Conservation (phyloP, 2,113 vertebrate species). For the Trochalopteron elliotii region DNA sequence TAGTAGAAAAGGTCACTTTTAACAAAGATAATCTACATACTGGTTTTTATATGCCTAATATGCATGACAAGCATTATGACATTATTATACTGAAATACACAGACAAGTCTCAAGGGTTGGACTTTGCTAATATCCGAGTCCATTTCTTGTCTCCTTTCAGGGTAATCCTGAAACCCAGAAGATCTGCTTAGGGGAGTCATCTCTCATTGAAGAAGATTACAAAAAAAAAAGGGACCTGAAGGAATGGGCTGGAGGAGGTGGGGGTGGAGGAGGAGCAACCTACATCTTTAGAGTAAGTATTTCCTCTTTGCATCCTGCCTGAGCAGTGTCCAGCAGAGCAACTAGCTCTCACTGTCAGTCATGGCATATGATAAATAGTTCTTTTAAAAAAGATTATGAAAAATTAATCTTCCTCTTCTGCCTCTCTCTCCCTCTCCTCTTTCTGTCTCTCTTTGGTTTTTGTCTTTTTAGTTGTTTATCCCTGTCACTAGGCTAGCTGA, state of each 20-base stretch:
- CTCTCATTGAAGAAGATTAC: slow-evolving; percentile 82
- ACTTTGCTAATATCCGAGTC: not conserved
- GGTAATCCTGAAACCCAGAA: slow-evolving; percentile 79
- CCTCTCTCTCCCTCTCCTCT: not conserved
- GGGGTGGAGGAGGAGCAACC: slow-evolving; percentile 88
- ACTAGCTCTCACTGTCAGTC: not conserved
- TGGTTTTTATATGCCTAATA: not conserved
- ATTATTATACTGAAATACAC: not conserved
- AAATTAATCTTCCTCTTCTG: not conserved
- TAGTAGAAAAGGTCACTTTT: not conserved
- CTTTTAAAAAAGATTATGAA: not conserved
- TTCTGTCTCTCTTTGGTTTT: not conserved
- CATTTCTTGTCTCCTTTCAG: slow-evolving; percentile 49
- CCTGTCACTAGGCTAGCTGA: not conserved
- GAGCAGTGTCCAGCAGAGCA: not conserved
- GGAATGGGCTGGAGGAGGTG: slow-evolving; percentile 87
- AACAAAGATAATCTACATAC: not conserved
- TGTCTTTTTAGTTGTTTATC: not conserved
- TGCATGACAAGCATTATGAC: not conserved
- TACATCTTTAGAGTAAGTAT: slow-evolving; percentile 82
- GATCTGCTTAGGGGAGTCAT: slow-evolving; percentile 87
- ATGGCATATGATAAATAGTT: not conserved
- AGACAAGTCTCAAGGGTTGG: not conserved
- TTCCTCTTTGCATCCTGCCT: not conserved
- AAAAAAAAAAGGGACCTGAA: slow-evolving; percentile 37